Conservation (phyloP, 2,113 vertebrate genomes). For the Orientallactaga bullata region DNA sequence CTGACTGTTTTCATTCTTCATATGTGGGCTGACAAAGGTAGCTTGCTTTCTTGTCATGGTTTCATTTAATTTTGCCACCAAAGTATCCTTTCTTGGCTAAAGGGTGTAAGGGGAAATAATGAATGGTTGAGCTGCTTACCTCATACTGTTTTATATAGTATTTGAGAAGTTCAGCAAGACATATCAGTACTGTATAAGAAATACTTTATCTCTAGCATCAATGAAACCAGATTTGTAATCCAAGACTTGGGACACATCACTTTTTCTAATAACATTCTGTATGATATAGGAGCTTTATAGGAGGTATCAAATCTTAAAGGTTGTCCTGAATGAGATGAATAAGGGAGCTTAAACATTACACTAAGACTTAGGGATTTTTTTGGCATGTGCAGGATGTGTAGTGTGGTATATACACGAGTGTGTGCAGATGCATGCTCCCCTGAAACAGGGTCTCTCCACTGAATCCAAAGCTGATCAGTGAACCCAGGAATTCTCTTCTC, state of each 20-base stretch:
- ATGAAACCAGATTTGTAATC: not conserved
- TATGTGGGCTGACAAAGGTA: not conserved
- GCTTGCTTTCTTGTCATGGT: not conserved
- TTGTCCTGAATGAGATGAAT: no score
- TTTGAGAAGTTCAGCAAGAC: not conserved
- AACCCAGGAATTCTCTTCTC: no score
- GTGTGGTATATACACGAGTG: no score
- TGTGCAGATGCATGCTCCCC: no score
- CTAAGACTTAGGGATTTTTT: not conserved
- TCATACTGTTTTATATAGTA: slow-evolving; percentile 12
- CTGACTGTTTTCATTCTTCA: not conserved
- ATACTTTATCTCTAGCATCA: slow-evolving; percentile 44
- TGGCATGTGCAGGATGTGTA: no score
- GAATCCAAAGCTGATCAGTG: no score
- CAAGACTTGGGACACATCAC: not conserved
- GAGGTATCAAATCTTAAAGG: no score
- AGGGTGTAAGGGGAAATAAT: not conserved
- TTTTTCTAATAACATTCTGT: not conserved
- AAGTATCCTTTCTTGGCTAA: slow-evolving; percentile 17
- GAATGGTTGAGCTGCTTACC: not conserved
- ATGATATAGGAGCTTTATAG: no score
- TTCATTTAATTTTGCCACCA: slow-evolving; percentile 17
- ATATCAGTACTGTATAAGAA: not conserved
- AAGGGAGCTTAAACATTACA: not conserved
- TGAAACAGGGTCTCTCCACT: no score